Base-by-base conservation (phyloP, 2,888 invertebrate genomes). In the Brachycybe producta region DNA sequence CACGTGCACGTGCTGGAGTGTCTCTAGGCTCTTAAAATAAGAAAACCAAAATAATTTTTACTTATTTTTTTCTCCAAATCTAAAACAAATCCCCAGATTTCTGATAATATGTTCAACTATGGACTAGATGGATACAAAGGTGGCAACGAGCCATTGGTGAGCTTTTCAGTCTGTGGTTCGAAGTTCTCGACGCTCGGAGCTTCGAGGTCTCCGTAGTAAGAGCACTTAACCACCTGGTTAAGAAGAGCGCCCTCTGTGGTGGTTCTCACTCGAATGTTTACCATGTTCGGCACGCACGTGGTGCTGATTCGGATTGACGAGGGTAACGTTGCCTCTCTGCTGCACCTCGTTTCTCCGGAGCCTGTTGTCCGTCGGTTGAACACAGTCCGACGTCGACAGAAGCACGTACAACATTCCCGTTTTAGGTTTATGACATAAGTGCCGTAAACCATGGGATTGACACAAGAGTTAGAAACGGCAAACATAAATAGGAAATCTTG, bases 381-480 rank as follows among this genome's bases (percentile, higher is more conserved):
- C 13, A 38, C n/a, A 1, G 38, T 5, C 32, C 45, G 36, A 15
- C 51, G 24, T 15, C 51, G 39, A n/a, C 48, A 48, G 17, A 51
- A 41, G 36, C 51, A 54, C 11, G 34, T 54, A 7, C 21, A 24
- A 34, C 38, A 54, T 23, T 54, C 54, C 13, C 52, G 11, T n/a
- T 47, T 39, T 23, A 53, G 35, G 35, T 78, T 75, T 54, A 79
- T 69, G 11, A 77, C 76, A 60, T 78, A 81, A 45, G 79, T 77
- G 1, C 84, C 83, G 60, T 84, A 84, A 15, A 84, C 82, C 39
- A 84, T 66, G 0, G 84, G 84, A 63, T 84, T 80, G 72, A 83
- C 79, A 65, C 84, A 84, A 30, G 82, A 81, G 65, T 84, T 84
- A 43, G 81, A 80, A 1, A 83, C 82, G 0, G 82, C 84, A 76